Percentiles rank a stretch among this genome's conserved stretches.
Evolutionary conservation across 2,888 invertebrate species (phyloP).

Genomic region (Lasioglossum malachurum): DNA sequence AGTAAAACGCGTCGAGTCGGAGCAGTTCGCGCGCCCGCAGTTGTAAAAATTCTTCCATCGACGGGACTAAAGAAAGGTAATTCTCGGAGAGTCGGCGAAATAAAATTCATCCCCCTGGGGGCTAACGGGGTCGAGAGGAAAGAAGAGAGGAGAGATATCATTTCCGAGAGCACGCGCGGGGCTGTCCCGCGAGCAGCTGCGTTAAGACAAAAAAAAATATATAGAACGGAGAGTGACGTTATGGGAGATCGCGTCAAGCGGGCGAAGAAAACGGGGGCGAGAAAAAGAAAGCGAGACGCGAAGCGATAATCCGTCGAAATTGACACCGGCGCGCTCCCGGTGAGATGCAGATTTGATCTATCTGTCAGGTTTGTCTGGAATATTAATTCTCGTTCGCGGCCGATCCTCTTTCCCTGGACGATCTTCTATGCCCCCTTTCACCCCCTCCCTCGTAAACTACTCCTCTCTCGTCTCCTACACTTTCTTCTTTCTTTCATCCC

Average conservation of each 20-base stretch:
- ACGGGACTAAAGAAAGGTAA: background rate
- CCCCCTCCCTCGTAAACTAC: conserved; percentile 40
- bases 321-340: conserved; percentile 79
- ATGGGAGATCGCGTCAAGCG: background rate
- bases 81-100: background rate
- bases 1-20: background rate
- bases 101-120: conserved; percentile 5
- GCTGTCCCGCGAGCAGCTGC: background rate
- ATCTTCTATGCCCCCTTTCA: conserved; percentile 67
- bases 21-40: background rate
- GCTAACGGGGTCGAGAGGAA: background rate
- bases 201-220: conserved; percentile 2
- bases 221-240: conserved; percentile 24
- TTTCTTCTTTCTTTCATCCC: conserved; percentile 37
- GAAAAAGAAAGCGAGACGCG: conserved; percentile 36
- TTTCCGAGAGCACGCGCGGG: background rate
- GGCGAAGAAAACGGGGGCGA: conserved; percentile 17
- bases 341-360: conserved; percentile 84
- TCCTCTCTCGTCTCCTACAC: conserved; percentile 29
- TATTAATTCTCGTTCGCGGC: conserved; percentile 81
- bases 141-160: background rate
- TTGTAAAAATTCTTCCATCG: background rate
- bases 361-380: conserved; percentile 84
- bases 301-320: conserved; percentile 82
- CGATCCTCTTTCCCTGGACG: conserved; percentile 59